These are phyloP conservation scores for Rhyacichthys aspro DNA, from an alignment of 2,797 vertebrate genomes.

Conservation along the genomic window DNA sequence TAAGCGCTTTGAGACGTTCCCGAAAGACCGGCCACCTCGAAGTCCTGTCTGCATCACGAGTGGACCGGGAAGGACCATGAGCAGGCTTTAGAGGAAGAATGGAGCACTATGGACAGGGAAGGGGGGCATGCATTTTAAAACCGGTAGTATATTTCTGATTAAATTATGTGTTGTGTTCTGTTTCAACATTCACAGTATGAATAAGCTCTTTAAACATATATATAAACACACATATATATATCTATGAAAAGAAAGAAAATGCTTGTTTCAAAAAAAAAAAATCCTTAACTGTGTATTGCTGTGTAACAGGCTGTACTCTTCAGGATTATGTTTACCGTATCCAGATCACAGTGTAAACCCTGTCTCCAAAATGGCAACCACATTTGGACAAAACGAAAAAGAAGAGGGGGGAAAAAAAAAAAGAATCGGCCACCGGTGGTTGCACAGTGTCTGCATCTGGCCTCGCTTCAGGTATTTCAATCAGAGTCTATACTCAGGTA, in stretches of 20 bases:
- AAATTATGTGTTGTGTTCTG: slow-evolving; percentile 88
- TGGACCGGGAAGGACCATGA: slow-evolving; percentile 77
- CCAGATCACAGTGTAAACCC: slow-evolving; percentile 84
- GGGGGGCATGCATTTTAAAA: slow-evolving; percentile 73
- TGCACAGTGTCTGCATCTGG: slow-evolving; percentile 85
- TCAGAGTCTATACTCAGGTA: slow-evolving; percentile 96
- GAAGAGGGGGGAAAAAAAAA: slow-evolving; percentile 14
- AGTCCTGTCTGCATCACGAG: slow-evolving; percentile 71
- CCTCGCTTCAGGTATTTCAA: slow-evolving; percentile 93
- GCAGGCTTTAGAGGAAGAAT: slow-evolving; percentile 39
- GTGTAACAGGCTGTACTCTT: slow-evolving; percentile 86
- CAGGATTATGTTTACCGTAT: slow-evolving; percentile 91
- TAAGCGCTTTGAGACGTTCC: too few relatives aligned
- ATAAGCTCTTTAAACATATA: slow-evolving; percentile 87
- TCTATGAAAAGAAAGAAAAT: slow-evolving; percentile 71
- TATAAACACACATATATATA: slow-evolving; percentile 54
- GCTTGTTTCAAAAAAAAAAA: slow-evolving; percentile 87
- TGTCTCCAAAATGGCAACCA: slow-evolving; percentile 77
- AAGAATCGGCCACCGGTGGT: slow-evolving; percentile 78
- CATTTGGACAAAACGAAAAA: slow-evolving; percentile 28
- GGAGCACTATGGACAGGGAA: slow-evolving; percentile 43
- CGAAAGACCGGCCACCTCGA: slow-evolving; percentile 53
- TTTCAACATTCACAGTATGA: slow-evolving; percentile 92
- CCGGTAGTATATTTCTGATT: slow-evolving; percentile 87
- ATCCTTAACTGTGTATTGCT: slow-evolving; percentile 87